Conservation (phyloP, 2,888 invertebrate genomes). For the Silvanus unidentatus region DNA sequence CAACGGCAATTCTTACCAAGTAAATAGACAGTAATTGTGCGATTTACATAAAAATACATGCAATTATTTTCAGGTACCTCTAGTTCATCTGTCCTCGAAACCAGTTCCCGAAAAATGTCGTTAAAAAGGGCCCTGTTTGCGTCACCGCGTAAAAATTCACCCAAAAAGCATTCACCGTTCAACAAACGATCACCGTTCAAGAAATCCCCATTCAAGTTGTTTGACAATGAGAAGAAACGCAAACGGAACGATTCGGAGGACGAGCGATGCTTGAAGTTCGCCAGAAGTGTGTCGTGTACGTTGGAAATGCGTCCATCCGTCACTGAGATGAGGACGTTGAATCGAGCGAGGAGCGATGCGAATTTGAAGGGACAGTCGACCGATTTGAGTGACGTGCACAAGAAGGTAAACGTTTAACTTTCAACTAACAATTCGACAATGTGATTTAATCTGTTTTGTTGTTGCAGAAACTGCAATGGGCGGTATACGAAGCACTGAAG, state of each 20-base stretch:
- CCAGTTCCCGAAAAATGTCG: constrained; percentile 15
- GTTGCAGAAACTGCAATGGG: constrained; percentile 70
- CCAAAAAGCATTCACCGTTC: constrained; percentile 29
- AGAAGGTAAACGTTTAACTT: constrained; percentile 58
- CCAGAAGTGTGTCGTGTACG: constrained; percentile 51
- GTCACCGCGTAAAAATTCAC: constrained; percentile 23
- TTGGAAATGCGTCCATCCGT: constrained; percentile 49
- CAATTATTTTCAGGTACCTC: constrained; percentile 11
- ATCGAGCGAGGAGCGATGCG: constrained; percentile 25
- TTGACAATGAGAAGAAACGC: constrained; percentile 44
- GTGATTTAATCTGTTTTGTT: not conserved
- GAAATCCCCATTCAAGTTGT: constrained; percentile 27
- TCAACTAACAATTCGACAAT: not conserved
- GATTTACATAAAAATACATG: not conserved
- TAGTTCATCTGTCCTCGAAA: constrained; percentile 26
- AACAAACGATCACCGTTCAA: constrained; percentile 51
- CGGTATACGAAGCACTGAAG: constrained; percentile 70
- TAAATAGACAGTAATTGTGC: constrained; percentile 18
- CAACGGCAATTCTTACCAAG: constrained; percentile 23
- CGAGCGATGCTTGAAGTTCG: constrained; percentile 46
- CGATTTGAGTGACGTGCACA: constrained; percentile 58
- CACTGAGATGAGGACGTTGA: constrained; percentile 1
- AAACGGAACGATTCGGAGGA: constrained; percentile 47
- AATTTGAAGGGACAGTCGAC: constrained; percentile 14
- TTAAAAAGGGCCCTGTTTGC: constrained; percentile 26